phyloP scores from a whole-genome alignment of 2,888 invertebrate genomes.

The Ormyrus pomaceus region DNA sequence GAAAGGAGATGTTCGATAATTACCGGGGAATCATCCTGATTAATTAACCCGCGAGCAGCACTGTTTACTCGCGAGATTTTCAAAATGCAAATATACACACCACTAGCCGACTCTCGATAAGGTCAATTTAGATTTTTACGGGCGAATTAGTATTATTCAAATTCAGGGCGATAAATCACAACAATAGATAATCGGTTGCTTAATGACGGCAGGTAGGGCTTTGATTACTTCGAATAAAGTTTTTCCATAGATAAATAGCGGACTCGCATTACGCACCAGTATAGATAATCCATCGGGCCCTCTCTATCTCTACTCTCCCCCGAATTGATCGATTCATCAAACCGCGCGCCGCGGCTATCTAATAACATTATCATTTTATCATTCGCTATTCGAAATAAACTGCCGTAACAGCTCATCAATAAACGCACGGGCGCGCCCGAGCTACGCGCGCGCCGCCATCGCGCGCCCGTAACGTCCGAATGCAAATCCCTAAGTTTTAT shows the following conservation, averaged over 20 bases:
- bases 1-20: constrained; percentile 4
- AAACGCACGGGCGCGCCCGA: background rate
- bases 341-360: background rate
- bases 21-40: background rate
- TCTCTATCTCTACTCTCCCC: constrained; percentile 18
- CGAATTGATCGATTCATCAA: constrained; percentile 38
- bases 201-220: background rate
- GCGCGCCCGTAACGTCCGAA: constrained; percentile 19
- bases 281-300: constrained; percentile 19
- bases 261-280: background rate
- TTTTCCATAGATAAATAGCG: no score
- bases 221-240: no score
- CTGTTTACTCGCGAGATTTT: no score
- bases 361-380: constrained; percentile 51
- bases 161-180: no score
- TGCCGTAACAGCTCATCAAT: constrained; percentile 46
- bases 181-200: background rate
- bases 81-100: no score
- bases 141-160: no score
- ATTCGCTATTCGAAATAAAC: constrained; percentile 45
- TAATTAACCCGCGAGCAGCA: no score
- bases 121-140: no score
- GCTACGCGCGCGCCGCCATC: background rate
- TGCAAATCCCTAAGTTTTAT: constrained; percentile 54
- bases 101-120: no score